Base-by-base conservation (phyloP, 1,140 invertebrate genomes). In the Epicauta chinensis region DNA sequence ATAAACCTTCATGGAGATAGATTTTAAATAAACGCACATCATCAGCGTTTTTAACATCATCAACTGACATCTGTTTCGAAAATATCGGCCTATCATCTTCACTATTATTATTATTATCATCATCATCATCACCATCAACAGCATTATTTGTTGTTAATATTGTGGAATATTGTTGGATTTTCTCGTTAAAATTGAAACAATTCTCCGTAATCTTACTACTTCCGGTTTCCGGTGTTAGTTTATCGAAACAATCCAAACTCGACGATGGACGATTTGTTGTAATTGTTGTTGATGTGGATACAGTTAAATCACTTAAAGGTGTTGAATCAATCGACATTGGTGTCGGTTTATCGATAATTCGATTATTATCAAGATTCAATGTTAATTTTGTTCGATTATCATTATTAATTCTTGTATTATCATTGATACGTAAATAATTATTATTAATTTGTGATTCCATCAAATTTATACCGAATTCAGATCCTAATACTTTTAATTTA, bases 1-100 rank as follows among this genome's bases (percentile, higher is more conserved):
- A 72, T 2, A 88, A 75, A 1, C 83, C 86, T 61, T 34, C 84
- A 64, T 47, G 78, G 77, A 14, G 76, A 71, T 61, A 76, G 68
- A 65, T 73, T 71, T 62, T 75, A 65, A 55, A 67, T 68, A 4
- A 64, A 62, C 1, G 73, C 9, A 51, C 45, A 12, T 11, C 10
- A 34, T 34, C 10, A 30, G 10, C 32, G 32, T n/a, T 34, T 7
- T 34, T 12, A 34, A 2, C 42, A 36, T 51, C 38, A 11, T 31
- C 13, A 10, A 15, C 16, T 9, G 44, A 31, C 9, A 55, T 35
- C 7, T 10, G 44, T 29, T 46, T 51, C 2, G 45, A 29, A 5
- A 56, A 7, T 32, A 14, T 36, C 1, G 13, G 11, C 11, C 10
- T 12, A 4, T 12, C 32, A 34, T 11, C 32, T 9, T 1, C 10